Evolutionary conservation across 2,797 vertebrate species (phyloP).

Genomic region (Cheirogaleus major): DNA sequence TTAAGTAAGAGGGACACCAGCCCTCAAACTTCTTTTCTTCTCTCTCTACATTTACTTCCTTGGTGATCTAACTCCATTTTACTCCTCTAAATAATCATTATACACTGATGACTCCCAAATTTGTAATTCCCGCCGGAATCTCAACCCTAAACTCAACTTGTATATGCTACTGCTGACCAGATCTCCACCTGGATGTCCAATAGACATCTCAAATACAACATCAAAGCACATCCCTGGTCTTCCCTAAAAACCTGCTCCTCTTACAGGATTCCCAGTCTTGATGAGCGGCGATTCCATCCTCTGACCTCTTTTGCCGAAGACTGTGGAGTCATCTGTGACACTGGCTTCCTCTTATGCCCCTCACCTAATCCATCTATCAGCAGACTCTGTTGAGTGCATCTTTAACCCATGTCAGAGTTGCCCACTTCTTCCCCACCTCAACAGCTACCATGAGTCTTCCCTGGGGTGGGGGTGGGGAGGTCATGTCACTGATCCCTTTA

Average conservation of each 20-base stretch:
- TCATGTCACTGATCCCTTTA: background rate
- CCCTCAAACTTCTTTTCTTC: background rate
- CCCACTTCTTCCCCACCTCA: background rate
- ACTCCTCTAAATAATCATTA: background rate
- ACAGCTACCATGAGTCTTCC: background rate
- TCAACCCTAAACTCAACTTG: background rate
- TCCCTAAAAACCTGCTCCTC: background rate
- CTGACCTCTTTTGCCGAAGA: background rate
- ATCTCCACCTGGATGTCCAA: background rate
- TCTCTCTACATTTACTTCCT: background rate
- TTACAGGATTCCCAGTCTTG: background rate
- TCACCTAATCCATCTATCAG: background rate
- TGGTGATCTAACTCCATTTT: background rate
- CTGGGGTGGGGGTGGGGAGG: too few species aligned
- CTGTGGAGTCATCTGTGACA: background rate
- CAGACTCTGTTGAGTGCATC: background rate
- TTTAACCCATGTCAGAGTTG: background rate
- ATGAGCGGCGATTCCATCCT: background rate
- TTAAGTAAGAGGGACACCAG: background rate
- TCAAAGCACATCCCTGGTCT: background rate
- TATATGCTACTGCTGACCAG: background rate
- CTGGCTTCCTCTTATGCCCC: background rate
- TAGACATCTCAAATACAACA: background rate
- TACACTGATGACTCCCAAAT: background rate
- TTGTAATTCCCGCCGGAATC: background rate